These are phyloP conservation scores for Camarhynchus parvulus DNA, from an alignment of 2,113 vertebrate species.

Conservation along the genomic window DNA sequence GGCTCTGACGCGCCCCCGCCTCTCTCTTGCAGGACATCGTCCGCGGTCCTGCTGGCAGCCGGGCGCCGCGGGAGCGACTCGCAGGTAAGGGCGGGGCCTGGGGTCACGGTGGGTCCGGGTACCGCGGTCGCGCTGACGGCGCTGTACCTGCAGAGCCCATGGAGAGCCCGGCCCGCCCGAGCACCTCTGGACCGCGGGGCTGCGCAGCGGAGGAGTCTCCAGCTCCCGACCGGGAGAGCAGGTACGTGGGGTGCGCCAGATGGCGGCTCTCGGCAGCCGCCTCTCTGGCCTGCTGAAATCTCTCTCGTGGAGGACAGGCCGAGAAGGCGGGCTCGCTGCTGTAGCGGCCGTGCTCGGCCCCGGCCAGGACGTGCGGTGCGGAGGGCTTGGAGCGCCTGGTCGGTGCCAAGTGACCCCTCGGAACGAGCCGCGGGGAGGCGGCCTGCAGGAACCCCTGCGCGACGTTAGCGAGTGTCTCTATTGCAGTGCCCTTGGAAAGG, in stretches of 20 bases:
- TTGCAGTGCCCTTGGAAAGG: constrained; percentile 53
- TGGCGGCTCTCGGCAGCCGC: neutral
- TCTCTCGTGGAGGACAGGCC: neutral
- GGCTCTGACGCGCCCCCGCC: neutral
- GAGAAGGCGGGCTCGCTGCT: too few species aligned
- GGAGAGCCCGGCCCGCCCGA: constrained; percentile 24
- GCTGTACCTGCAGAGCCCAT: constrained; percentile 34
- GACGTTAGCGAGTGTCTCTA: neutral
- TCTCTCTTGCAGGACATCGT: constrained; percentile 81
- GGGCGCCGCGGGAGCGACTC: neutral
- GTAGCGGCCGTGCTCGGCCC: neutral
- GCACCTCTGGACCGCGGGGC: neutral
- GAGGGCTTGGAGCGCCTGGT: neutral
- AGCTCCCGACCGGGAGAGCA: constrained; percentile 54
- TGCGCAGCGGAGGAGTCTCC: constrained; percentile 50
- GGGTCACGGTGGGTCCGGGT: neutral
- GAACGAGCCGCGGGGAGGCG: neutral
- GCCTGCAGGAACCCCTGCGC: fast-evolving
- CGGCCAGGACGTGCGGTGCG: neutral
- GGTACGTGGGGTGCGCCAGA: constrained; percentile 29
- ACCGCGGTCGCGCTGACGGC: neutral
- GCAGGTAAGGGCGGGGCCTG: constrained; percentile 43
- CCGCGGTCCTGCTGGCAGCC: constrained; percentile 69
- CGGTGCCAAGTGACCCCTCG: neutral
- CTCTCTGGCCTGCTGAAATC: neutral